These are phyloP conservation scores for Scomber colias DNA, from an alignment of 2,113 vertebrate species.

Conservation along the genomic window DNA sequence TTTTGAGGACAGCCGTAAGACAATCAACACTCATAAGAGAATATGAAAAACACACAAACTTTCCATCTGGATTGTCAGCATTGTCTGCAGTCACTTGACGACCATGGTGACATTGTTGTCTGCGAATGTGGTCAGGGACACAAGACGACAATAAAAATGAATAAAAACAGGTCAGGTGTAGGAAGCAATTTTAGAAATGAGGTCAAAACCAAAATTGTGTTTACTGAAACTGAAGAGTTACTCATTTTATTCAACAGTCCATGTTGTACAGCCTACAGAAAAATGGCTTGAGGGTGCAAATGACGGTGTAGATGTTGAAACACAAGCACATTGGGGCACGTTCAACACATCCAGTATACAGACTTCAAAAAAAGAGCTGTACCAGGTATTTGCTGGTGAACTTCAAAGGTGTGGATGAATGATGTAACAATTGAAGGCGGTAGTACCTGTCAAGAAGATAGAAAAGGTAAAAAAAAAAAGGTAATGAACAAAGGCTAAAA, in stretches of 20 bases:
- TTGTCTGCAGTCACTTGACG: constrained; percentile 7
- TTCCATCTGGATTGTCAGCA: not conserved
- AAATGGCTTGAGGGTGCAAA: not conserved
- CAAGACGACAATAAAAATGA: not conserved
- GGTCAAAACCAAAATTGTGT: not conserved
- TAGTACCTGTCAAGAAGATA: not conserved
- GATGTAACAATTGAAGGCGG: not conserved
- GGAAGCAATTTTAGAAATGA: not conserved
- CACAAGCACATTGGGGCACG: not conserved
- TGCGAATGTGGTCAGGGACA: constrained; percentile 24
- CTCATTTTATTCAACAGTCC: too few species aligned
- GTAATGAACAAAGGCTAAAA: too few species aligned
- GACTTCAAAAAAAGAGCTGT: not conserved
- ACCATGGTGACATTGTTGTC: constrained; percentile 21
- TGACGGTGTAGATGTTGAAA: too few species aligned
- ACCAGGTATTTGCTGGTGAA: not conserved
- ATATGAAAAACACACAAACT: too few species aligned
- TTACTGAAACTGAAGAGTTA: not conserved
- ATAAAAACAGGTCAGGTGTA: not conserved
- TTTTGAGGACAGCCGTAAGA: too few species aligned
- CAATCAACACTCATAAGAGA: too few species aligned
- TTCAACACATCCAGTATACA: not conserved
- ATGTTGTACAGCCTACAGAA: not conserved
- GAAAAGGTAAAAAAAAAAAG: not conserved
- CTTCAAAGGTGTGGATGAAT: not conserved